Conservation (phyloP, 2,797 vertebrate genomes). For the Melanotaenia maccullochi region DNA sequence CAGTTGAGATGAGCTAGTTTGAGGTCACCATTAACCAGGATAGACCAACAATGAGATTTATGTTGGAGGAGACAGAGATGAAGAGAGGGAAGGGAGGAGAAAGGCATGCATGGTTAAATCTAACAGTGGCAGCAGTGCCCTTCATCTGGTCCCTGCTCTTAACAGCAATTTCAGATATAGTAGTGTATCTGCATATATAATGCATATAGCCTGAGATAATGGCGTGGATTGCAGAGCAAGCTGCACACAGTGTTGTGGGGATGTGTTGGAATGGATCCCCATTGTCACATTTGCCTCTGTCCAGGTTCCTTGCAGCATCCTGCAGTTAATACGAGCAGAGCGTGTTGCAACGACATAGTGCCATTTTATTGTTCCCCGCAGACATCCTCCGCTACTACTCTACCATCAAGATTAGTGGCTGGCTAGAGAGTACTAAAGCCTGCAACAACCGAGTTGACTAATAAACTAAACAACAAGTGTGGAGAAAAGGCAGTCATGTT, state of each 20-base stretch:
- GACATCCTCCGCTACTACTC: constrained; percentile 46
- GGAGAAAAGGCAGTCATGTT: constrained; percentile 51
- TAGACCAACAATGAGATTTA: constrained; percentile 73
- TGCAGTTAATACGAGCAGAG: constrained; percentile 69
- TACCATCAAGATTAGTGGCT: constrained; percentile 66
- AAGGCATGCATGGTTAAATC: constrained; percentile 66
- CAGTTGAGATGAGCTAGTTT: constrained; percentile 62
- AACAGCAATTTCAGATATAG: constrained; percentile 72
- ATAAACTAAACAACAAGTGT: constrained; percentile 68
- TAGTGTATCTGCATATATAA: constrained; percentile 77
- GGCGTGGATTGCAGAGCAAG: constrained; percentile 60
- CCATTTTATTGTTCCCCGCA: constrained; percentile 68
- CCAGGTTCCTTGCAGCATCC: constrained; percentile 59
- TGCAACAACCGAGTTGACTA: constrained; percentile 60
- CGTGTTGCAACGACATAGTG: constrained; percentile 63
- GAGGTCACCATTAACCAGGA: constrained; percentile 73
- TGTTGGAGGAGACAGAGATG: constrained; percentile 58
- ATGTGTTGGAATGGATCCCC: constrained; percentile 74
- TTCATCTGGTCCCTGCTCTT: constrained; percentile 71
- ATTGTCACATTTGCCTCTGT: constrained; percentile 66
- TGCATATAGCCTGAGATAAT: constrained; percentile 74
- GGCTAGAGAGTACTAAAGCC: constrained; percentile 68
- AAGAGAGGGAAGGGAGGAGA: constrained; percentile 53
- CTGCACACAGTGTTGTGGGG: constrained; percentile 68
- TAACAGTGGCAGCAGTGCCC: constrained; percentile 56